Evolutionary conservation across 2,888 invertebrate species (phyloP), one percentile per base, ranked within the genome.

Genomic region (Drosophila birchii): DNA sequence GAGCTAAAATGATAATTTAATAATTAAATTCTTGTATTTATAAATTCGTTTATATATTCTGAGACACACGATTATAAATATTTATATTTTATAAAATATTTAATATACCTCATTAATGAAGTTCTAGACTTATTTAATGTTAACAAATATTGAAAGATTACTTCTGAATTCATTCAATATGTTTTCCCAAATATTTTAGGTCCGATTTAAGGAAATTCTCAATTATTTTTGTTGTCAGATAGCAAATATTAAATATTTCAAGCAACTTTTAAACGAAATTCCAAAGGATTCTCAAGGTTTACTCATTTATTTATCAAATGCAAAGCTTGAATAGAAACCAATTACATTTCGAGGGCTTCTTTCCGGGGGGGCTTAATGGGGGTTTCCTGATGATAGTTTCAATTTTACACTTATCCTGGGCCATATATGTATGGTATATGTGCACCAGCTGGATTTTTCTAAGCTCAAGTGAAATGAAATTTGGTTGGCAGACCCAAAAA

Each of bases 401-500:
- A 0, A 9, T 16, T 36, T 36, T 11, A 3, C 16, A 16, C 34
- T 34, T 34, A 34, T 49, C 32, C 14, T 18, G 32, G 32, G 32
- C 14, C 34, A n/a, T 47, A 34, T 34, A 4, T 49, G 5, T 34
- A 9, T 14, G 5, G 5, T 14, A 5, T 2, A 23, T 23, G 23
- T 23, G 23, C 23, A 23, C 23, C 23, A 16, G 5, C 5, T 20
- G 20, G 20, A 34, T 23, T 36, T 53, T 53, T 53, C 51, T 53
- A 53, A 53, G 51, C 51, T 16, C 20, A 36, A 16, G 3, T 47
- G 4, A 29, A 32, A 32, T 47, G 47, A 47, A 47, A 11, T 53
- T 53, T 36, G 51, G 51, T 53, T 53, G 51, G 51, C 34, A 18
- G 34, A 6, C 20, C 36, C 34, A 20, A 36, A 53, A 53, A 36